Evolutionary conservation across 2,888 invertebrate genomes (phyloP).

Genomic region (Conops quadrifasciatus): DNA sequence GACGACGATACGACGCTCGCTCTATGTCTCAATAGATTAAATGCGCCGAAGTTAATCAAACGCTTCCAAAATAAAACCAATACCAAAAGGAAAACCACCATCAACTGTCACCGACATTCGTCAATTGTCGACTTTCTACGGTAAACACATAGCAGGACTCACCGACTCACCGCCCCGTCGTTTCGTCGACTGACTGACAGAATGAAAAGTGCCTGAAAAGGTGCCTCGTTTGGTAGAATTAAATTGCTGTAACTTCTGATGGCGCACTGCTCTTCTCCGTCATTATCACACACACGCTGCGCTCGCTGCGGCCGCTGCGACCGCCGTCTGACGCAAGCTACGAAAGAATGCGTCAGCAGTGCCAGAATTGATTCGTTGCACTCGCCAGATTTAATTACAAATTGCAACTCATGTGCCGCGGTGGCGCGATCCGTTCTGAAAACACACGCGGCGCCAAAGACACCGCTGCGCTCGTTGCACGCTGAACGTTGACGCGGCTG

Average conservation of each 20-base stretch:
- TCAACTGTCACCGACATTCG: too few relatives aligned
- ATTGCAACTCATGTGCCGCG: conserved; percentile 2
- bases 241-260: conserved; percentile 15
- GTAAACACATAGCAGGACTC: background rate
- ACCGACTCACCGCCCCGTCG: background rate
- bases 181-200: background rate
- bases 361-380: conserved; percentile 19
- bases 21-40: background rate
- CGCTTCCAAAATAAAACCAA: too few relatives aligned
- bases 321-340: conserved; percentile 15
- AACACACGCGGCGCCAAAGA: background rate
- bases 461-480: too few relatives aligned
- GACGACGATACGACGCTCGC: background rate
- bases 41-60: conserved; percentile 9
- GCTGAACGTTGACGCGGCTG: background rate
- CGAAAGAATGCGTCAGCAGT: background rate
- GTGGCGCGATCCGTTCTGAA: background rate
- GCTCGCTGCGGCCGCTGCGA: too few relatives aligned
- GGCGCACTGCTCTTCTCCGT: conserved; percentile 13
- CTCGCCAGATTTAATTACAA: conserved; percentile 25
- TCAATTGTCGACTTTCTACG: background rate
- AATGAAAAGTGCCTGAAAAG: background rate
- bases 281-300: conserved; percentile 23
- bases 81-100: too few relatives aligned
- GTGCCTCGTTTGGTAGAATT: conserved; percentile 9